These are phyloP conservation scores for Ficedula albicollis DNA, from an alignment of 2,797 vertebrate genomes.

Conservation along the genomic window DNA sequence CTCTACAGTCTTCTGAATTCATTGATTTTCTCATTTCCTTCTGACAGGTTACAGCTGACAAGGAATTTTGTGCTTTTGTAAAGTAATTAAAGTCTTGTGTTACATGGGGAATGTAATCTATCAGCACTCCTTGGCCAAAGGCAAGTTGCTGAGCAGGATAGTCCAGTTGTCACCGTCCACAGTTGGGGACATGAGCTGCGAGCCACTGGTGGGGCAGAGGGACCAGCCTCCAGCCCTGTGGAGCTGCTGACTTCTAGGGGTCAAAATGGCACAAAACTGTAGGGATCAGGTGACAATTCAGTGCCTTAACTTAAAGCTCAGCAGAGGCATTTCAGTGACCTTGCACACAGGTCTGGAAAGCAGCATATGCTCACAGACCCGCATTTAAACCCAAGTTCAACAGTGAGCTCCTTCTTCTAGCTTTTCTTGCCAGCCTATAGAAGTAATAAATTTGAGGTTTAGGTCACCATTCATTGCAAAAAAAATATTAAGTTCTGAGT, in stretches of 20 bases:
- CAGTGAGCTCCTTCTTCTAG: background rate
- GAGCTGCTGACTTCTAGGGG: background rate
- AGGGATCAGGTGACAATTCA: background rate
- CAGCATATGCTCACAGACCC: background rate
- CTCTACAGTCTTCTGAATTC: background rate
- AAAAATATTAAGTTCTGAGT: background rate
- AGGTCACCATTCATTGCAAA: background rate
- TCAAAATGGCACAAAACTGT: background rate
- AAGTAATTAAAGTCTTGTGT: conserved; percentile 41
- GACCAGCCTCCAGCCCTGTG: background rate
- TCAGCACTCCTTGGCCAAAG: background rate
- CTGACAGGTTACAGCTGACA: conserved; percentile 8
- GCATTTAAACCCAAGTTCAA: background rate
- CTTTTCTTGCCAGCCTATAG: background rate
- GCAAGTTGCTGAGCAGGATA: background rate
- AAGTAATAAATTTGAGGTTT: background rate
- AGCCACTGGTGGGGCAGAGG: background rate
- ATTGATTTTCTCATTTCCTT: conserved; percentile 53
- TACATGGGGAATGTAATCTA: background rate
- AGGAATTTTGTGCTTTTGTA: conserved; percentile 23
- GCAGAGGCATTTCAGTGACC: background rate
- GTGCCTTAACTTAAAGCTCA: background rate
- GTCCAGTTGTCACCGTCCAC: background rate
- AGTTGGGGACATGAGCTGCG: background rate
- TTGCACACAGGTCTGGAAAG: background rate